These are phyloP conservation scores for Eueides isabella DNA, from an alignment of 1,140 invertebrate genomes.

Conservation along the genomic window DNA sequence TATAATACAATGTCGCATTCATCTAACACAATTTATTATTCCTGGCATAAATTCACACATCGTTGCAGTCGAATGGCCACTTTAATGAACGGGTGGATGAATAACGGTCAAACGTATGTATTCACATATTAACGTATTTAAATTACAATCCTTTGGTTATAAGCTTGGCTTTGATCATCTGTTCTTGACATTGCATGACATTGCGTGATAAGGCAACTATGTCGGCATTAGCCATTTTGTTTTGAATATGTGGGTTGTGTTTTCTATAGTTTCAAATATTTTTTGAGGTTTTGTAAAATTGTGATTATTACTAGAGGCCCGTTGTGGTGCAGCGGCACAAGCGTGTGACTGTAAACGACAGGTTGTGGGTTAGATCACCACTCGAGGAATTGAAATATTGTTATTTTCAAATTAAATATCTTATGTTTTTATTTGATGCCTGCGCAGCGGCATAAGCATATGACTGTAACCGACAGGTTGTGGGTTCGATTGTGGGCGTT, in stretches of 20 bases:
- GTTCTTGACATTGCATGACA: background rate
- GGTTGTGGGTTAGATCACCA: no score
- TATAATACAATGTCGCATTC: background rate
- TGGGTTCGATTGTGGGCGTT: no score
- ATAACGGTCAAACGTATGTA: slow-evolving; percentile 22
- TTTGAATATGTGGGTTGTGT: background rate
- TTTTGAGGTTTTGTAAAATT: no score
- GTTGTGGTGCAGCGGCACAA: no score
- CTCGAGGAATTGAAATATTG: no score
- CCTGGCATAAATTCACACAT: slow-evolving; percentile 33
- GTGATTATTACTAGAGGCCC: no score
- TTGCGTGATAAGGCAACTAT: background rate
- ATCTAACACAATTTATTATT: slow-evolving; percentile 13
- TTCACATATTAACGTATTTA: slow-evolving; percentile 13
- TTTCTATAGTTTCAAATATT: no score
- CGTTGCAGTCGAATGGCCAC: slow-evolving; percentile 25
- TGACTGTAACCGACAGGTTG: no score
- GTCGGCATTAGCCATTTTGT: background rate
- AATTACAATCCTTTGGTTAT: slow-evolving; percentile 12
- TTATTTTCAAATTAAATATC: no score
- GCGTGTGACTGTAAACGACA: no score
- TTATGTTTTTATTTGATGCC: no score
- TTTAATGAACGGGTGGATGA: slow-evolving; percentile 36
- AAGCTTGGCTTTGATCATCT: slow-evolving; percentile 2
- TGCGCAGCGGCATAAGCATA: no score